Percentiles rank a stretch among this genome's conserved stretches.
phyloP scores from a whole-genome alignment of 2,113 vertebrate genomes.

The Muntiacus muntjak region DNA sequence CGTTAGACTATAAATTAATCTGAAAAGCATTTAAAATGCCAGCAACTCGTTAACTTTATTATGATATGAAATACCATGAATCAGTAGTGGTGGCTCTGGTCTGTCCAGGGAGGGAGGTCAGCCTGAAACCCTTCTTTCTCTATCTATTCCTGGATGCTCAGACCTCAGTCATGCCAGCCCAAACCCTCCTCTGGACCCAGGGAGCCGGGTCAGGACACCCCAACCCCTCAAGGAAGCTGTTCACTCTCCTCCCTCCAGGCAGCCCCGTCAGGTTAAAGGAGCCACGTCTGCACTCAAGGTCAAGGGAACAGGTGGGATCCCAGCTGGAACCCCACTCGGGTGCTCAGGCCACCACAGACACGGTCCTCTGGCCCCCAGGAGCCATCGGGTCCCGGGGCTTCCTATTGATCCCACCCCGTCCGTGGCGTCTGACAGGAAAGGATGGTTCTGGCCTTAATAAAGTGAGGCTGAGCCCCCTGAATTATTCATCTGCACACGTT shows the following conservation, averaged over 20 bases:
- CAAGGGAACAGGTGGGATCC: not conserved
- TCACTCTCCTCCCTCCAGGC: no score
- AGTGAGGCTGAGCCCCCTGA: slow-evolving; percentile 50
- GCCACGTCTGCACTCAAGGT: rapidly evolving
- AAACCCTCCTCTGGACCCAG: not conserved
- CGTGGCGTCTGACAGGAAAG: slow-evolving; percentile 47
- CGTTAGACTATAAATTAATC: slow-evolving; percentile 77
- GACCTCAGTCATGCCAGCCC: not conserved
- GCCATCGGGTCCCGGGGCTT: not conserved
- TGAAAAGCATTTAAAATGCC: slow-evolving; percentile 71
- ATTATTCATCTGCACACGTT: slow-evolving; percentile 54
- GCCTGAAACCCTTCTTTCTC: not conserved
- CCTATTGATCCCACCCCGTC: not conserved
- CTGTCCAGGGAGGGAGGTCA: not conserved
- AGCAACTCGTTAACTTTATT: slow-evolving; percentile 62
- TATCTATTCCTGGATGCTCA: not conserved
- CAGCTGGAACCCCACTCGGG: rapidly evolving
- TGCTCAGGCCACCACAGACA: not conserved
- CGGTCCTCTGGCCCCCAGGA: not conserved
- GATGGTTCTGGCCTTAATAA: slow-evolving; percentile 40
- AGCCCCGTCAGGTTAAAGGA: not conserved
- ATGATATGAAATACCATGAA: slow-evolving; percentile 40
- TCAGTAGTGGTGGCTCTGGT: not conserved
- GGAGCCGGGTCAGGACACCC: rapidly evolving
- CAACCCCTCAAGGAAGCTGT: rapidly evolving